These are phyloP conservation scores for Melolontha melolontha DNA, from an alignment of 2,888 invertebrate genomes.

Conservation along the genomic window DNA sequence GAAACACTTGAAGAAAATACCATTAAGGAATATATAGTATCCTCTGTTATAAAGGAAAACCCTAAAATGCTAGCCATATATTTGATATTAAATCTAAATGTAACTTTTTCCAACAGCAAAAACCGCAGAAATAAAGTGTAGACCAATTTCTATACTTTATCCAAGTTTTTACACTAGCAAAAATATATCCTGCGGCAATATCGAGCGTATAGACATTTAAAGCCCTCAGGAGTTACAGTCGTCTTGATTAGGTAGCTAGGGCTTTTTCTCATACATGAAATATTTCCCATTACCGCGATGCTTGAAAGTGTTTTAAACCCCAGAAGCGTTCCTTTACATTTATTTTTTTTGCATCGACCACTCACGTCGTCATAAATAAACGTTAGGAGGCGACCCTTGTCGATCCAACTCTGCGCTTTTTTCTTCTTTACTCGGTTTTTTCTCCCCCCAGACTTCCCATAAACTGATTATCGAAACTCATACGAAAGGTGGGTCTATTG, in stretches of 20 bases:
- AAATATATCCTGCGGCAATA: slow-evolving; percentile 24
- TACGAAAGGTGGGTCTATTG: slow-evolving; percentile 31
- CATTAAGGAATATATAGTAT: background rate
- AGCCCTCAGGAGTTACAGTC: slow-evolving; percentile 25
- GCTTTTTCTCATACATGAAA: slow-evolving; percentile 31
- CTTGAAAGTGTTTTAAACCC: slow-evolving; percentile 33
- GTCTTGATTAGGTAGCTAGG: slow-evolving; percentile 31
- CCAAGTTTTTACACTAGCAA: background rate
- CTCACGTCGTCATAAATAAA: slow-evolving; percentile 38
- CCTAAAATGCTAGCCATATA: no score
- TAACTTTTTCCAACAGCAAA: slow-evolving; percentile 3
- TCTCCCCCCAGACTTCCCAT: slow-evolving; percentile 6
- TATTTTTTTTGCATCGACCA: slow-evolving; percentile 35
- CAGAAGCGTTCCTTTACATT: slow-evolving; percentile 28
- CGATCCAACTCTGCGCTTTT: slow-evolving; percentile 14
- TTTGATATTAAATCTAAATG: background rate
- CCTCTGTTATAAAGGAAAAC: no score
- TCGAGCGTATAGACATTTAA: slow-evolving; percentile 11
- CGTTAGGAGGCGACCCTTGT: slow-evolving; percentile 32
- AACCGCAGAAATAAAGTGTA: background rate
- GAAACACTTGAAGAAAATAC: background rate
- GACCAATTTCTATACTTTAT: background rate
- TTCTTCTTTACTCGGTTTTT: slow-evolving; percentile 1
- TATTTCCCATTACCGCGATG: slow-evolving; percentile 26
- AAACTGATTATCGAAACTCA: slow-evolving; percentile 31